Conservation (phyloP, 2,888 invertebrate genomes). For the Diarsia rubi region DNA sequence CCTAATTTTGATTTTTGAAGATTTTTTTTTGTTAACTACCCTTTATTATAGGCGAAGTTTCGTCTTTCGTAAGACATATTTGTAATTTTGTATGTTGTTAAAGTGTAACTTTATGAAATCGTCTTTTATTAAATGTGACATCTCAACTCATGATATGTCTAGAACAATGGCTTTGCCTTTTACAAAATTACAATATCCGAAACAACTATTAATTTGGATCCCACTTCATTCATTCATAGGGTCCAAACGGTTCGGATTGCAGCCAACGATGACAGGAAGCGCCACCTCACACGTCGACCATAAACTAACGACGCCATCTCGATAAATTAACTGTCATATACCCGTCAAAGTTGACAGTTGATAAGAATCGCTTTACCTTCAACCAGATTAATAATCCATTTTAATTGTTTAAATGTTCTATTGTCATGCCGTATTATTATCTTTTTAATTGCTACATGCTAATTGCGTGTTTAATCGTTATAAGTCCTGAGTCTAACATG, state of each 20-base stretch:
- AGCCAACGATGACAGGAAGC: constrained; percentile 31
- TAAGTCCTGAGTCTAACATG: constrained; percentile 28
- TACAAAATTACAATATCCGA: neutral
- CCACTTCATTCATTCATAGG: constrained; percentile 14
- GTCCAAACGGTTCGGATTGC: constrained; percentile 28
- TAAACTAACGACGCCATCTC: constrained; percentile 38
- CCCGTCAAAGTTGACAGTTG: constrained; percentile 27
- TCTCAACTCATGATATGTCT: neutral
- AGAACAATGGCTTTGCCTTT: neutral
- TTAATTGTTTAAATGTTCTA: constrained; percentile 30
- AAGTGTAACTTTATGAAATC: neutral
- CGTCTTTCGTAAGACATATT: neutral
- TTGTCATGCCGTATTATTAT: constrained; percentile 39
- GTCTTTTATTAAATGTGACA: neutral
- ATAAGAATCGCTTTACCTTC: constrained; percentile 7
- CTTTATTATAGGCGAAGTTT: neutral
- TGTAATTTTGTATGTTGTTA: neutral
- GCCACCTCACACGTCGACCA: constrained; percentile 42
- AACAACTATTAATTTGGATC: neutral
- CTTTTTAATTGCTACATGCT: constrained; percentile 38
- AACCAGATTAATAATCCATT: constrained; percentile 12
- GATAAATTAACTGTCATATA: constrained; percentile 44
- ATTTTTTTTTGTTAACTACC: too few species aligned
- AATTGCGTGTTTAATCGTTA: constrained; percentile 39
- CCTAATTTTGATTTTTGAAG: too few species aligned